Evolutionary conservation across 2,113 vertebrate species (phyloP).

Genomic region (Osmerus mordax): DNA sequence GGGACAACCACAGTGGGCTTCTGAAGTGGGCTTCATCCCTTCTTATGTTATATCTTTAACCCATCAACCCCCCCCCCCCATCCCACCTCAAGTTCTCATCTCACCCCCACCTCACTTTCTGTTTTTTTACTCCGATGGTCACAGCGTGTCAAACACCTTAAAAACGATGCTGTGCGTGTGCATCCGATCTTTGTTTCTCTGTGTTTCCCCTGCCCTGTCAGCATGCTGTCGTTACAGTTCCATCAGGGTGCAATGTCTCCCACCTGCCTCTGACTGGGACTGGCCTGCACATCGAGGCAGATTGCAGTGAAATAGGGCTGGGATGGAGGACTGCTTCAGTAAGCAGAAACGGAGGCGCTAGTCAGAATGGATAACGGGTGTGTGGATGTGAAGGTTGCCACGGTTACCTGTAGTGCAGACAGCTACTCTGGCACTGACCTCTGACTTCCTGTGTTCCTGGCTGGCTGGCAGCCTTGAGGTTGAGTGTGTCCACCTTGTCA

Average conservation of each 20-base stretch:
- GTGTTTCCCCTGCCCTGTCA: slow-evolving; percentile 28
- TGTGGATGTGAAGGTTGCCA: slow-evolving; percentile 11
- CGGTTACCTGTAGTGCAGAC: slow-evolving; percentile 13
- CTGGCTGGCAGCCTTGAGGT: slow-evolving; percentile 27
- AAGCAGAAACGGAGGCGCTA: slow-evolving; percentile 24
- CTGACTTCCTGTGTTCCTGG: slow-evolving; percentile 31
- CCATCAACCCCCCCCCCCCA: neutral
- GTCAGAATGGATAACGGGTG: slow-evolving; percentile 24
- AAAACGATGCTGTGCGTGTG: slow-evolving; percentile 1
- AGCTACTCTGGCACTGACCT: slow-evolving; percentile 18
- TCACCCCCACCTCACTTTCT: neutral
- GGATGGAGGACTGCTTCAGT: slow-evolving; percentile 14
- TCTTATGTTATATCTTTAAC: too few relatives aligned
- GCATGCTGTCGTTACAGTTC: slow-evolving; percentile 32
- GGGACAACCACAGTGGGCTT: too few relatives aligned
- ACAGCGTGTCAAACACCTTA: slow-evolving; percentile 14
- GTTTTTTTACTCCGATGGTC: neutral
- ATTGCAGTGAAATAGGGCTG: slow-evolving; percentile 24
- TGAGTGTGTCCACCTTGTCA: neutral
- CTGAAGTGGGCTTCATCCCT: too few relatives aligned
- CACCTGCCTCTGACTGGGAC: slow-evolving; percentile 3
- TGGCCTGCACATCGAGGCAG: slow-evolving; percentile 18
- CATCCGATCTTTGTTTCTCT: neutral
- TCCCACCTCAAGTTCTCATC: slow-evolving; percentile 3
- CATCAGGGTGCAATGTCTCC: slow-evolving; percentile 15